Conservation (phyloP, 2,888 invertebrate species). For the Lacanobia oleracea region DNA sequence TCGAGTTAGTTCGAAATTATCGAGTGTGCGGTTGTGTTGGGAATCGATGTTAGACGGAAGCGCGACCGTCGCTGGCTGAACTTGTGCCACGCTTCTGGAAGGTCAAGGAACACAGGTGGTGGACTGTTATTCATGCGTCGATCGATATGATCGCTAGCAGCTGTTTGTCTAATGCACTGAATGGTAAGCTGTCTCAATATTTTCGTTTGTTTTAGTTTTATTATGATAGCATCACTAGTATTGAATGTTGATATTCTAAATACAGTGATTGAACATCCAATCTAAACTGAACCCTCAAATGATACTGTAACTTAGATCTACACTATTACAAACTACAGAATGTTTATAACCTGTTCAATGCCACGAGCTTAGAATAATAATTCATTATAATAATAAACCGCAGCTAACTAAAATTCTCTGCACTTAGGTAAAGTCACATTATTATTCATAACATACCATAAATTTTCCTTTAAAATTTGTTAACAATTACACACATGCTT, state of each 20-base stretch:
- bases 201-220: slow-evolving; percentile 40
- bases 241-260: slow-evolving; percentile 22
- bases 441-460: slow-evolving; percentile 38
- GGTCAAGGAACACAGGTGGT: slow-evolving; percentile 76
- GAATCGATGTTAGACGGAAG: slow-evolving; percentile 74
- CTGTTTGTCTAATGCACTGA: slow-evolving; percentile 57
- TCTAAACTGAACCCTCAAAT: slow-evolving; percentile 15
- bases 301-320: slow-evolving; percentile 8
- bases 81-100: slow-evolving; percentile 76
- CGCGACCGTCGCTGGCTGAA: slow-evolving; percentile 68
- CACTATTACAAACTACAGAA: slow-evolving; percentile 7
- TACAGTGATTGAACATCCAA: neutral
- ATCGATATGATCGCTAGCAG: slow-evolving; percentile 63
- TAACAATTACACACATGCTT: slow-evolving; percentile 36
- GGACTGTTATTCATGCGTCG: slow-evolving; percentile 60
- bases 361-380: slow-evolving; percentile 37
- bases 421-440: slow-evolving; percentile 23
- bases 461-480: slow-evolving; percentile 30
- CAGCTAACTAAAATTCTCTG: slow-evolving; percentile 38
- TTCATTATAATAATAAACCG: slow-evolving; percentile 48
- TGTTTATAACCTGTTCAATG: slow-evolving; percentile 33
- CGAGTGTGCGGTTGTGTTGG: slow-evolving; percentile 66
- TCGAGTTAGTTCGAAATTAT: slow-evolving; percentile 65
- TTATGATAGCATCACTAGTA: slow-evolving; percentile 46
- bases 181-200: slow-evolving; percentile 70